Base-by-base conservation (phyloP, 2,797 vertebrate genomes). In the Danionella dracula region DNA sequence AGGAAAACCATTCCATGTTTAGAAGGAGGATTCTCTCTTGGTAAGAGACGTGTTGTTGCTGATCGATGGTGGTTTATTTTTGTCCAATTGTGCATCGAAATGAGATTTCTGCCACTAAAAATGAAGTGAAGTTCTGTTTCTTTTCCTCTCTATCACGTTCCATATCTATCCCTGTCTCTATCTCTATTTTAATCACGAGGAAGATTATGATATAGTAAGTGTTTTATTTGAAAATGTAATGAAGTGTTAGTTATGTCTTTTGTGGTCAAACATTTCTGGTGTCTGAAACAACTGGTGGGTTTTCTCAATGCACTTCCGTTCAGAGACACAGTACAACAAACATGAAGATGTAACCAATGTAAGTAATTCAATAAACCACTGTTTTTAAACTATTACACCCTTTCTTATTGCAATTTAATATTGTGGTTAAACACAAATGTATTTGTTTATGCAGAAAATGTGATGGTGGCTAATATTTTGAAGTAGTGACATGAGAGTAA, bases 361-460 rank as follows among this genome's bases (percentile, higher is more conserved):
- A 92, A 92, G 89, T 92, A 78, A 92, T 90, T 91, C 88, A 92
- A 93, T 93, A 93, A 93, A 92, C 90, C 91, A 90, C 90, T 92
- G 90, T 87, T 86, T 87, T 86, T 89, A 85, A 87, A 83, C n/a
- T 6, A 27, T 82, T 80, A 57, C 74, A 82, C 75, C 72, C 54
- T 63, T 63, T 76, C 78, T 70, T 67, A 70, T 72, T 73, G 71
- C 70, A 61, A 63, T 57, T 44, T 23, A 27, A 27, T 6, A 3
- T 27, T 27, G 23, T 6, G 23, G 3, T 27, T 27, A 3, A 27
- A 27, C 3, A 6, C 3, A 27, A 27, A 27, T 27, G 3, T 6
- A 27, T n/a, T n/a, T n/a, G n/a, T n/a, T n/a, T n/a, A 6, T 27
- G 23, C 23, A 27, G 23, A 6, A 27, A 27, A 27, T 27, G 23